A percentile compares a stretch with the other conserved stretches of the same genome.
These are phyloP conservation scores for Anhinga rufa DNA, from an alignment of 2,113 vertebrate species.

Conservation along the genomic window DNA sequence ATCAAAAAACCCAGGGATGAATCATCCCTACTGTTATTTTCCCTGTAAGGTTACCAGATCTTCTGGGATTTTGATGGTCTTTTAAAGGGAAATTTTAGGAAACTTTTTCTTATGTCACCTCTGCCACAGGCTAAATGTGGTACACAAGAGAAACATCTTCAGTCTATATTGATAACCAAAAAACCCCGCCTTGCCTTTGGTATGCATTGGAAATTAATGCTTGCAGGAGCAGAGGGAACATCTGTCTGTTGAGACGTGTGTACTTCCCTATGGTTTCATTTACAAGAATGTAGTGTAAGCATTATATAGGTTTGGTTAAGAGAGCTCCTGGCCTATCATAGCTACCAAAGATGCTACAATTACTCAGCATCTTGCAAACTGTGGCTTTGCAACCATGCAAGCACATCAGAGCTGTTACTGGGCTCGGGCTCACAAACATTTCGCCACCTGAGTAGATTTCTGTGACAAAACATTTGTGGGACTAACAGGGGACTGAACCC, in stretches of 20 bases:
- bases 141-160: not conserved
- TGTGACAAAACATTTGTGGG: not conserved
- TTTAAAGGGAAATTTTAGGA: not conserved
- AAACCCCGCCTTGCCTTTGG: not conserved
- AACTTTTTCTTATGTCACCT: not conserved
- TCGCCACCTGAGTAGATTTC: not conserved
- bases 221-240: not conserved
- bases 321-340: not conserved
- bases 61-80: not conserved
- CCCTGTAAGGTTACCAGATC: not conserved
- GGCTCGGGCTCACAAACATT: not conserved
- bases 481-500: not conserved
- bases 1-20: not conserved
- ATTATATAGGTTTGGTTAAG: not conserved
- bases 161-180: too few species aligned
- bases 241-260: not conserved
- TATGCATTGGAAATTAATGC: not conserved
- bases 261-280: not conserved
- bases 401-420: not conserved
- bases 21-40: not conserved
- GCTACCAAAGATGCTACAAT: not conserved
- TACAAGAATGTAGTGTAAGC: not conserved
- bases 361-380: not conserved
- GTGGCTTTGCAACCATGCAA: not conserved
- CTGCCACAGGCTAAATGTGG: not conserved